Conservation (phyloP, 2,113 vertebrate species). For the Rhea americana region DNA sequence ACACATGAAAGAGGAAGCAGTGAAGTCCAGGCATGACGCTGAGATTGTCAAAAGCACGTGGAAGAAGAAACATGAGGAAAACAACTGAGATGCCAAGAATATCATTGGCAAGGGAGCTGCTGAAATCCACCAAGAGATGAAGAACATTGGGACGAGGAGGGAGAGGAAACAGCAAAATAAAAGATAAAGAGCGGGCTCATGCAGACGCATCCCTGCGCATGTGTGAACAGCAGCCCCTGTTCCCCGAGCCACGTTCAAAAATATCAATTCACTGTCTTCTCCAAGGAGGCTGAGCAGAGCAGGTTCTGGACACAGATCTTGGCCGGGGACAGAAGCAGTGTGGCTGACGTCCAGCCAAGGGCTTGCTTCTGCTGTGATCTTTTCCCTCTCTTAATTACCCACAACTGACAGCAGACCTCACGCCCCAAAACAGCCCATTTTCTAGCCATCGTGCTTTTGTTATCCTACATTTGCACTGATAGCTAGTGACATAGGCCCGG, state of each 20-base stretch:
- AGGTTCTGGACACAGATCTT: not conserved
- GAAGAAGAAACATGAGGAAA: not conserved
- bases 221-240: not conserved
- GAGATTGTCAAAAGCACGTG: not conserved
- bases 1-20: not conserved
- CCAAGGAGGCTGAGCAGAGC: not conserved
- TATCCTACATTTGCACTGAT: not conserved
- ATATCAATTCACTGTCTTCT: not conserved
- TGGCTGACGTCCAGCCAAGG: not conserved
- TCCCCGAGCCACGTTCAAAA: not conserved
- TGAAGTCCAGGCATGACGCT: not conserved
- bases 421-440: not conserved
- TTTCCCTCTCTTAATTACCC: not conserved
- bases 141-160: not conserved
- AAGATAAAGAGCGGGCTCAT: not conserved
- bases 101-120: not conserved
- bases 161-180: not conserved
- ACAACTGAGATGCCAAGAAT: not conserved
- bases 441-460: not conserved
- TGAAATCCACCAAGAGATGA: not conserved
- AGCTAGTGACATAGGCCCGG: not conserved
- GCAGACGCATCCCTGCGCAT: accelerated
- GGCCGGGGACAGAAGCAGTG: accelerated
- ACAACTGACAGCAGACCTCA: no score
- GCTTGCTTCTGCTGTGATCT: not conserved